Percentiles rank a stretch among this genome's conserved stretches.
Conservation (phyloP, 2,888 invertebrate species). For the Lydus trimaculatus region DNA sequence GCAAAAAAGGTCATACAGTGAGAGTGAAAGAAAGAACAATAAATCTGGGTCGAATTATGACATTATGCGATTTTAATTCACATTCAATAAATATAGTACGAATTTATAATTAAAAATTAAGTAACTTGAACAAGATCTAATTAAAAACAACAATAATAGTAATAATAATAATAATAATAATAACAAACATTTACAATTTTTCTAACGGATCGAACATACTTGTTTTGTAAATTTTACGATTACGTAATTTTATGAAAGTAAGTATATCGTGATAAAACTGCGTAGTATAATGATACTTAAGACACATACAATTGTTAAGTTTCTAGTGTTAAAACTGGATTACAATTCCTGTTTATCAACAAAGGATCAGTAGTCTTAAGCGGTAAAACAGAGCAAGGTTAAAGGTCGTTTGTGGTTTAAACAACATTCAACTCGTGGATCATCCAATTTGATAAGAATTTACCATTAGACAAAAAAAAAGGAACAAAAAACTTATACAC, state of each 20-base stretch:
- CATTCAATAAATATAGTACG: slow-evolving; percentile 13
- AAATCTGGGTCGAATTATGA: slow-evolving; percentile 23
- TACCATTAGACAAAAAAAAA: slow-evolving; percentile 13
- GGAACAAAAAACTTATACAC: background rate
- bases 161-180: background rate
- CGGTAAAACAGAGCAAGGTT: slow-evolving; percentile 38
- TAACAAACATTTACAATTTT: background rate
- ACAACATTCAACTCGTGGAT: slow-evolving; percentile 35
- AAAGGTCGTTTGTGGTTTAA: slow-evolving; percentile 34
- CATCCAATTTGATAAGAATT: slow-evolving; percentile 24
- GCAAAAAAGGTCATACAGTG: slow-evolving; percentile 21
- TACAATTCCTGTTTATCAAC: slow-evolving; percentile 32
- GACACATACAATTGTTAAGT: slow-evolving; percentile 11
- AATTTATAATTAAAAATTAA: slow-evolving; percentile 13
- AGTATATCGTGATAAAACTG: slow-evolving; percentile 13
- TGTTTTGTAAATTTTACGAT: slow-evolving; percentile 8
- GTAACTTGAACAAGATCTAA: slow-evolving; percentile 2
- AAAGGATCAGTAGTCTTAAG: slow-evolving; percentile 35
- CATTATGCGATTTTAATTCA: slow-evolving; percentile 19
- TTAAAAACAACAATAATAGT: background rate
- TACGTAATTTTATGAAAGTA: slow-evolving; percentile 16
- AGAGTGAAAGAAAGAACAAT: slow-evolving; percentile 23
- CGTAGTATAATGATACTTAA: slow-evolving; percentile 7
- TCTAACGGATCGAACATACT: background rate
- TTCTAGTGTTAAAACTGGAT: slow-evolving; percentile 24